phyloP scores from a whole-genome alignment of 2,888 invertebrate species.

The Trachelus iudaicus region DNA sequence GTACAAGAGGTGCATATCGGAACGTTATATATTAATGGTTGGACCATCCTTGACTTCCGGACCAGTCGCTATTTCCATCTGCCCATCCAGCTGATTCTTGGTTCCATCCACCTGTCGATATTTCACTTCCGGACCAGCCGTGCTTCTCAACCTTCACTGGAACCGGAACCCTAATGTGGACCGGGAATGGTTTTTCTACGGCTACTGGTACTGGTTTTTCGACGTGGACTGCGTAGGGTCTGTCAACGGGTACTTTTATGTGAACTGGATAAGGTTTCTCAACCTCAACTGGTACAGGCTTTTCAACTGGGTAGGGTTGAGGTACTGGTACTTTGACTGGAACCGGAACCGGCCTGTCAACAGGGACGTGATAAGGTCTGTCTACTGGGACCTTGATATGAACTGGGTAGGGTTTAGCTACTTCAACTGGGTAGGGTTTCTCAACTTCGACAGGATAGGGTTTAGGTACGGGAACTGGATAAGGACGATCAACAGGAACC shows the following conservation, averaged over 20 bases:
- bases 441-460: constrained; percentile 78
- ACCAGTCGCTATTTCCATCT: neutral
- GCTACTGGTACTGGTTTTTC: constrained; percentile 75
- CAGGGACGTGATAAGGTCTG: constrained; percentile 74
- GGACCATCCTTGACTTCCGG: neutral
- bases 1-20: neutral
- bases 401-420: constrained; percentile 20
- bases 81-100: neutral
- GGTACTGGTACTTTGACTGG: constrained; percentile 60
- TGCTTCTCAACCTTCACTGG: constrained; percentile 5
- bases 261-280: constrained; percentile 73
- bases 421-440: constrained; percentile 70
- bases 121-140: neutral
- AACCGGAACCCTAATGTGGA: constrained; percentile 75
- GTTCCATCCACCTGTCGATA: neutral
- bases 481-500: constrained; percentile 55
- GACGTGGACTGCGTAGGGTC: constrained; percentile 72
- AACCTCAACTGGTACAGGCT: constrained; percentile 73
- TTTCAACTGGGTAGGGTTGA: constrained; percentile 73
- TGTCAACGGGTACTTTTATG: constrained; percentile 68
- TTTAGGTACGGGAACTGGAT: constrained; percentile 71
- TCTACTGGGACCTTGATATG: constrained; percentile 69
- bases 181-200: constrained; percentile 71
- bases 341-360: constrained; percentile 77
- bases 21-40: neutral